A percentile compares a stretch with the other conserved stretches of the same genome.
phyloP scores from a whole-genome alignment of 2,797 vertebrate species.

The Caiman crocodilus region DNA sequence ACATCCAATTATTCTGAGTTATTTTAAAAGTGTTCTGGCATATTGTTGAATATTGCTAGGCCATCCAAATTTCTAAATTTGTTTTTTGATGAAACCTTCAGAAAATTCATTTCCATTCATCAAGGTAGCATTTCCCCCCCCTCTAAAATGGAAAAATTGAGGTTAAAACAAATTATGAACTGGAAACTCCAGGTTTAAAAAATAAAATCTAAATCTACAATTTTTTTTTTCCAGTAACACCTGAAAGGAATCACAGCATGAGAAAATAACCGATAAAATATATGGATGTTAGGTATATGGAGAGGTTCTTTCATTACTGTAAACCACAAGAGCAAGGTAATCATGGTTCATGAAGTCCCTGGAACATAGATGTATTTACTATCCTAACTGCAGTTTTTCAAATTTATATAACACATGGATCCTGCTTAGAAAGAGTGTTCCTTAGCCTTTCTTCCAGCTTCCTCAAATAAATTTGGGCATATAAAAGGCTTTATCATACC shows the following conservation, averaged over 20 bases:
- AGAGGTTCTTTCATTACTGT: background rate
- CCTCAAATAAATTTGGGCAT: background rate
- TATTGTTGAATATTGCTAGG: conserved; percentile 1
- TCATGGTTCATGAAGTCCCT: background rate
- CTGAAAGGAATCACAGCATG: conserved; percentile 39
- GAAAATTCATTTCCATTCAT: conserved; percentile 14
- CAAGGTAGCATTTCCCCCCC: conserved; percentile 31
- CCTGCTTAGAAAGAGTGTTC: background rate
- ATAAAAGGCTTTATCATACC: background rate
- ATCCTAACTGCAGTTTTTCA: background rate
- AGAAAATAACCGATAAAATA: conserved; percentile 49
- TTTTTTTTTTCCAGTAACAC: conserved; percentile 53
- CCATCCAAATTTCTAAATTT: no score
- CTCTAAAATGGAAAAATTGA: conserved; percentile 28
- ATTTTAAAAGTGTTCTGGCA: conserved; percentile 41
- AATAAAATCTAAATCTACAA: background rate
- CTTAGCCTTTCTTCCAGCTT: background rate
- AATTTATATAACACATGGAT: background rate
- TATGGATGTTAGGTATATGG: background rate
- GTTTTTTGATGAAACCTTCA: conserved; percentile 47
- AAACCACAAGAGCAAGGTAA: background rate
- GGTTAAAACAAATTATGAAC: conserved; percentile 23
- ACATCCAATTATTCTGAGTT: conserved; percentile 58
- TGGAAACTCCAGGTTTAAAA: background rate
- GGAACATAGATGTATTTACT: background rate